Conservation (phyloP, 2,888 invertebrate genomes). For the Phyllotreta striolata region DNA sequence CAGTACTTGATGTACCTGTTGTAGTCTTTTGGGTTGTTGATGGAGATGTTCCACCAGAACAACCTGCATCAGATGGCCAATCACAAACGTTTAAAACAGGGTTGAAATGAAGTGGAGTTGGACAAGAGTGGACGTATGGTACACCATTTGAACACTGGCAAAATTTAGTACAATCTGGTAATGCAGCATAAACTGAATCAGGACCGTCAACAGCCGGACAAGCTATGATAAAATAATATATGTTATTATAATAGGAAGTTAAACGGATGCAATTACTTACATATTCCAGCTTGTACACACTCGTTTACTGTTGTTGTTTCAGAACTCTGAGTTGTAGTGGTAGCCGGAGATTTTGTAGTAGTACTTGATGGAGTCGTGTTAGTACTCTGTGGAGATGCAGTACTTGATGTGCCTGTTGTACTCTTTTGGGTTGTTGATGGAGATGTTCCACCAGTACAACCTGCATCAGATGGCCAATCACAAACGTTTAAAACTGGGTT, state of each 20-base stretch:
- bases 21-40: conserved; percentile 3
- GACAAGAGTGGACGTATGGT: conserved; percentile 35
- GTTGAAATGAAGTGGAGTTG: conserved; percentile 38
- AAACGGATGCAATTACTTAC: background rate
- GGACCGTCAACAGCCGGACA: conserved; percentile 35
- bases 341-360: conserved; percentile 2
- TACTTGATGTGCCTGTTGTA: conserved; percentile 5
- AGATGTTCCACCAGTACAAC: conserved; percentile 21
- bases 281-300: too few relatives aligned
- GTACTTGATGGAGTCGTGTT: background rate
- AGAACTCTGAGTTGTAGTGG: background rate
- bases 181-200: conserved; percentile 33
- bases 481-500: conserved; percentile 35
- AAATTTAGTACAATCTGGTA: conserved; percentile 36
- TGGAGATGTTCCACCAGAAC: conserved; percentile 4
- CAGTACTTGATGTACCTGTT: conserved; percentile 2
- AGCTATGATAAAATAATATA: conserved; percentile 6
- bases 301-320: too few relatives aligned
- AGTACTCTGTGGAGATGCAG: background rate
- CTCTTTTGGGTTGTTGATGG: background rate
- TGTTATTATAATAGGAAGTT: background rate
- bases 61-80: conserved; percentile 29
- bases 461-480: conserved; percentile 29
- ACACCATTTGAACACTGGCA: conserved; percentile 40
- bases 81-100: conserved; percentile 37